These are phyloP conservation scores for Discoglossus pictus DNA, from an alignment of 2,797 vertebrate species.

Conservation along the genomic window DNA sequence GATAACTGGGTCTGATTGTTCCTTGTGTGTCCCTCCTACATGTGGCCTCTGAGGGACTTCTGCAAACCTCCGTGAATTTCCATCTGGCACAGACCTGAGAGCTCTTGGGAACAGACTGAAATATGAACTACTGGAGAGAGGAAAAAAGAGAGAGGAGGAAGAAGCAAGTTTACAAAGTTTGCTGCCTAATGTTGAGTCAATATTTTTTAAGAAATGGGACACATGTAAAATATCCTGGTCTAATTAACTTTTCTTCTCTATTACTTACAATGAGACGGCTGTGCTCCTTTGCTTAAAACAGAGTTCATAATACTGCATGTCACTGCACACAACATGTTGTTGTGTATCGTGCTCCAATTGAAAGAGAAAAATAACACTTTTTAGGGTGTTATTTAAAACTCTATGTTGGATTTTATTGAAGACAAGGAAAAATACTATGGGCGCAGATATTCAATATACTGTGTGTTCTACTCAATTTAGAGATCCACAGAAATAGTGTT, in stretches of 20 bases:
- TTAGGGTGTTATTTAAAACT: not conserved
- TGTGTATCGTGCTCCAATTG: slow-evolving; percentile 1
- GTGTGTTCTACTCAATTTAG: too few relatives aligned
- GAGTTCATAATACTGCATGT: slow-evolving; percentile 7
- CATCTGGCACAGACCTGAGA: slow-evolving; percentile 91
- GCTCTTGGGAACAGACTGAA: slow-evolving; percentile 95
- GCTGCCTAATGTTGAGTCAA: slow-evolving; percentile 62
- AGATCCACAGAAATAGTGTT: too few relatives aligned
- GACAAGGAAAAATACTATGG: too few relatives aligned
- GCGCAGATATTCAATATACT: too few relatives aligned
- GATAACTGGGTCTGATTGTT: slow-evolving; percentile 89
- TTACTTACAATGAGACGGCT: slow-evolving; percentile 8
- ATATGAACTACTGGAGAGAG: slow-evolving; percentile 83
- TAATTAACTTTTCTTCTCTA: slow-evolving; percentile 1
- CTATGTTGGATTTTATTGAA: not conserved
- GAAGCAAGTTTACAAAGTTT: slow-evolving; percentile 66
- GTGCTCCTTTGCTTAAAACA: slow-evolving; percentile 12
- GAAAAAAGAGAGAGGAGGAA: slow-evolving; percentile 57
- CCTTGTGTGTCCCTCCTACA: slow-evolving; percentile 87
- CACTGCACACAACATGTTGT: slow-evolving; percentile 7
- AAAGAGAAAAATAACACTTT: not conserved
- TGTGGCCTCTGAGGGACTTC: slow-evolving; percentile 89
- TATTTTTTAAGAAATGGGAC: not conserved
- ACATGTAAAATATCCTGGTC: slow-evolving; percentile 1
- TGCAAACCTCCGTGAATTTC: slow-evolving; percentile 86